These are phyloP conservation scores for Diabrotica balteata DNA, from an alignment of 2,888 invertebrate genomes.

Conservation along the genomic window DNA sequence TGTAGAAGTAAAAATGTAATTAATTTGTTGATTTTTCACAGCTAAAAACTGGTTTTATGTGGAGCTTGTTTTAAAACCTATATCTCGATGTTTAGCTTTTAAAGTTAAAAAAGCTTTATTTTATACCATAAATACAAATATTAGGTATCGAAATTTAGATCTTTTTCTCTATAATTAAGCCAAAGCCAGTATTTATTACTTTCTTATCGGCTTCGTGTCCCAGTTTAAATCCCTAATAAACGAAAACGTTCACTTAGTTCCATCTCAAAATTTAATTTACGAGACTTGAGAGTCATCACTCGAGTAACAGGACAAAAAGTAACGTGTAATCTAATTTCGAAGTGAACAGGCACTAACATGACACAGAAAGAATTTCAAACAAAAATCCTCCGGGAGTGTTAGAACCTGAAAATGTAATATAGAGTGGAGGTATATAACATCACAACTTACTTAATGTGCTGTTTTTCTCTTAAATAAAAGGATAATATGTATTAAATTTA, in stretches of 20 bases:
- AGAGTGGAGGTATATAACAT: neutral
- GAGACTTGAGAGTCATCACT: constrained; percentile 25
- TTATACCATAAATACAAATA: too few relatives aligned
- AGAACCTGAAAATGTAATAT: constrained; percentile 2
- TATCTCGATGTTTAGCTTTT: too few relatives aligned
- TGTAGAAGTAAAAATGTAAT: too few relatives aligned
- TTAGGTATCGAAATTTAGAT: too few relatives aligned
- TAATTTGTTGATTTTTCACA: too few relatives aligned
- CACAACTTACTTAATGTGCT: neutral
- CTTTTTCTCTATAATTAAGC: too few relatives aligned
- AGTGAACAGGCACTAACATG: constrained; percentile 27
- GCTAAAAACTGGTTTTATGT: too few relatives aligned
- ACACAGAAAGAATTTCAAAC: constrained; percentile 29
- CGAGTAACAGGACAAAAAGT: constrained; percentile 27
- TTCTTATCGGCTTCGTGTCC: constrained; percentile 2
- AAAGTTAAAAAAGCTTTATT: too few relatives aligned
- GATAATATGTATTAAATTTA: too few relatives aligned
- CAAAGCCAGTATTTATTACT: neutral
- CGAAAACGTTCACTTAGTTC: constrained; percentile 31
- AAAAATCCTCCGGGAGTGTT: constrained; percentile 7
- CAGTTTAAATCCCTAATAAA: constrained; percentile 6
- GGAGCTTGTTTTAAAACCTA: too few relatives aligned
- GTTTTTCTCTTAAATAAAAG: too few relatives aligned
- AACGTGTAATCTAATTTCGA: constrained; percentile 29
- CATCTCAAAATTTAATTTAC: constrained; percentile 27